Base-by-base conservation (phyloP, 2,797 vertebrate genomes). In the Anguilla anguilla region DNA sequence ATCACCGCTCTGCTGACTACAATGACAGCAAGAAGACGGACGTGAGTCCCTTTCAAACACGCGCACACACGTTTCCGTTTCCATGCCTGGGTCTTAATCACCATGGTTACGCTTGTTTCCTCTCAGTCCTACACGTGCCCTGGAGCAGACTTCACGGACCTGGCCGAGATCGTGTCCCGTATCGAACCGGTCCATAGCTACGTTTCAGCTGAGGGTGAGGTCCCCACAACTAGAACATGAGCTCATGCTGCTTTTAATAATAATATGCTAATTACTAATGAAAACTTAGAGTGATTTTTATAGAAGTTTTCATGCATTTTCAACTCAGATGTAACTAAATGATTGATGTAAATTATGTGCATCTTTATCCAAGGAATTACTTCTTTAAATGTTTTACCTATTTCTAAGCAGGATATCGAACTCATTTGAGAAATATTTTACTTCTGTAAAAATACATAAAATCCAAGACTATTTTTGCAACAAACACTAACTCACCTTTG, bases 141-240 rank as follows among this genome's bases (percentile, higher is more conserved):
- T 51, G 97, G 94, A 46, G 98, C 98, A 0, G 97, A 97, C 89
- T 99, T 99, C 95, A 99, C 98, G 0, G 98, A 99, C 93, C 95
- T 99, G 88, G 98, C 98, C 0, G 98, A 99, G 94, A 99, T 99
- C 0, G 97, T 99, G 46, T 98, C 98, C 59, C 96, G 98, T 87
- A 99, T 99, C 3, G 98, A 99, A 86, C 97, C 98, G 0, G 96
- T 97, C n/a, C 96, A 97, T 49, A 97, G 93, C 92, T 98, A 97
- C n/a, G 89, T 96, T 1, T 96, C 96, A 0, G 96, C 96, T 0
- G 97, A 98, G 6, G 97, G 97, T 98, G 93, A 97, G 93, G 19
- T 22, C 25, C 17, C 7, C 7, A 13, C 1, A 43, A 22, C 17
- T 10, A 31, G 3, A 13, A 11, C 0, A 22, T 64, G 61, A 87